Evolutionary conservation across 2,797 vertebrate species (phyloP).

Genomic region (Lates japonicus): DNA sequence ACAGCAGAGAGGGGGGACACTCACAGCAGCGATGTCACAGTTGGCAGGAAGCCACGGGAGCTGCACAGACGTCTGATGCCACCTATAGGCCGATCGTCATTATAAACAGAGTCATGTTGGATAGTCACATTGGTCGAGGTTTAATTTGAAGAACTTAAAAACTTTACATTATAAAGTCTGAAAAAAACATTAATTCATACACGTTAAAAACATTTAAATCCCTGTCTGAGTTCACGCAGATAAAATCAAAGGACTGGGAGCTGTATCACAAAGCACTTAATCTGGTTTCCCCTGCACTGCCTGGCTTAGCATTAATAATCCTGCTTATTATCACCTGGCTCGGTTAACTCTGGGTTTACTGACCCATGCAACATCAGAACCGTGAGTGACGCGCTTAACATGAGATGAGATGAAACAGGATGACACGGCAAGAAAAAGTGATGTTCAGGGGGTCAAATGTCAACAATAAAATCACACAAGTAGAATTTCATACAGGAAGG

Average conservation of each 20-base stretch:
- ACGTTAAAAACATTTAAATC: conserved; percentile 28
- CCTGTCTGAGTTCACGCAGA: neutral
- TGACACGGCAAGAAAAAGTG: neutral
- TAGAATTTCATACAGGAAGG: neutral
- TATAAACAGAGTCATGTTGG: neutral
- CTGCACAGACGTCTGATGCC: conserved; percentile 16
- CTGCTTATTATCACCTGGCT: too few relatives aligned
- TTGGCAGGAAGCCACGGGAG: conserved; percentile 47
- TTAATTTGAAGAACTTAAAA: conserved; percentile 53
- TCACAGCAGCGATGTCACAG: conserved; percentile 48
- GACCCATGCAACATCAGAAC: neutral
- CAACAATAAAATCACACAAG: neutral
- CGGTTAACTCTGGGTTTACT: neutral
- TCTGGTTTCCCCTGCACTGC: neutral
- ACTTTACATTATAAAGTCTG: neutral
- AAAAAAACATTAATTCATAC: conserved; percentile 25
- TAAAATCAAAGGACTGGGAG: neutral
- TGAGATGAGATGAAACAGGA: too few relatives aligned
- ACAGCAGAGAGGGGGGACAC: conserved; percentile 29
- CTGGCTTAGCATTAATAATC: neutral
- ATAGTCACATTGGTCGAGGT: conserved; percentile 16
- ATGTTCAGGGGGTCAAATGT: neutral
- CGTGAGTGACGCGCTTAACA: too few relatives aligned
- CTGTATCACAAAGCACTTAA: neutral
- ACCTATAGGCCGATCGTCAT: conserved; percentile 27